Base-by-base conservation (phyloP, 2,888 invertebrate species). In the Empis livida region DNA sequence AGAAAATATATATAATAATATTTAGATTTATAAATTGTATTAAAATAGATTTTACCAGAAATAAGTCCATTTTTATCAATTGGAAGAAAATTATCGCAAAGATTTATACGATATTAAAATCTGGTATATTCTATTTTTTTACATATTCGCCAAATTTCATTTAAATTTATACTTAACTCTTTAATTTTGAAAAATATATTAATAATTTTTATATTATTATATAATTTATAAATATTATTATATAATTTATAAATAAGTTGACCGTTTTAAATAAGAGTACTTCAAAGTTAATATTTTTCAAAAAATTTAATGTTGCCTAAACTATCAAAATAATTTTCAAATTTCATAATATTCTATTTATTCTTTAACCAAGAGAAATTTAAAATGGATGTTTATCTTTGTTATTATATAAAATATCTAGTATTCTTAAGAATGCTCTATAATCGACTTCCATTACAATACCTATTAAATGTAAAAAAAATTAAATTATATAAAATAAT, bases 41-140 rank as follows among this genome's bases (percentile, higher is more conserved):
- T 15, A 16, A 16, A 9, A 16, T 3, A 38, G 5, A 14, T 15
- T 10, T 51, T 51, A 76, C 78, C 84, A 55, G 85, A 81, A 54
- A 86, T 77, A 48, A 84, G 72, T 14, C 78, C 78, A 63, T 77
- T 79, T 46, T 75, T 74, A 71, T 87, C 87, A 44, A 82, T 71
- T 10, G 77, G 76, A 37, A 73, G 71, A 63, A 82, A 82, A 70
- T 80, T 81, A 56, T 79, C 76, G 75, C 81, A 81, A 41, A 87
- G 71, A 69, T 81, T 79, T 54, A 84, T 74, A 13, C 80, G 81
- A 55, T 81, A 77, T 53, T 82, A 78, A 68, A 82, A 84, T 48
- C 80, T 76, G 3, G 83, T 81, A 14, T 82, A 79, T 52, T 84
- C 79, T 62, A 87, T 83, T 74, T 86, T 87, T 68, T 85, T 84